phyloP scores from a whole-genome alignment of 2,888 invertebrate species.

The Craniophora ligustri region DNA sequence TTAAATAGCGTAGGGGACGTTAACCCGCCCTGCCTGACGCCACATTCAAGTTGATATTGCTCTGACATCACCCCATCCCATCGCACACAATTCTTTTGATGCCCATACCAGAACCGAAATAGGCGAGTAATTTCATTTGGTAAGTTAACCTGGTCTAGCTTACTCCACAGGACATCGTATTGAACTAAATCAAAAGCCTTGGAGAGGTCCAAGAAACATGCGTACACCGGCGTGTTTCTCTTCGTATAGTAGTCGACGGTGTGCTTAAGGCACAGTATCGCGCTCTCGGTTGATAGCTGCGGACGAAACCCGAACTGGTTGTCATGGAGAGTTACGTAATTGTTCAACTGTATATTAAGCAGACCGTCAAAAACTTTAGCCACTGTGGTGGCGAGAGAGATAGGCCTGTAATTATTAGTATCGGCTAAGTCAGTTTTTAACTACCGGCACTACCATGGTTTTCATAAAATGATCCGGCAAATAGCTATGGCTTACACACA shows the following conservation, averaged over 20 bases:
- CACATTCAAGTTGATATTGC: background rate
- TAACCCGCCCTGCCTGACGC: slow-evolving; percentile 1
- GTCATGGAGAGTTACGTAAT: background rate
- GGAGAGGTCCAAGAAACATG: background rate
- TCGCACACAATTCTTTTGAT: slow-evolving; percentile 6
- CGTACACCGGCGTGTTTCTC: background rate
- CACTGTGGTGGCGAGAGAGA: background rate
- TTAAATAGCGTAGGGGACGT: background rate
- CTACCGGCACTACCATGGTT: background rate
- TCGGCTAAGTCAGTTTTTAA: background rate
- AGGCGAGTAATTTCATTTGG: slow-evolving; percentile 1
- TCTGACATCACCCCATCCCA: slow-evolving; percentile 6
- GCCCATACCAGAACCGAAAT: slow-evolving; percentile 1
- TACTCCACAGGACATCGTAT: background rate
- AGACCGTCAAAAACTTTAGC: background rate
- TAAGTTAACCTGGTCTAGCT: background rate
- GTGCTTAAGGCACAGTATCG: background rate
- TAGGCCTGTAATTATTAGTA: background rate
- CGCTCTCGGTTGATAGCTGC: background rate
- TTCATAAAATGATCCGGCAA: background rate
- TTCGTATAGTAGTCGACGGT: background rate
- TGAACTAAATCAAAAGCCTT: background rate
- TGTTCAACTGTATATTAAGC: background rate
- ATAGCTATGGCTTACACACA: background rate
- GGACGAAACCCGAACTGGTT: background rate